Evolutionary conservation across 2,888 invertebrate species (phyloP), one percentile per base, ranked within the genome.

Genomic region (Meta bourneti): DNA sequence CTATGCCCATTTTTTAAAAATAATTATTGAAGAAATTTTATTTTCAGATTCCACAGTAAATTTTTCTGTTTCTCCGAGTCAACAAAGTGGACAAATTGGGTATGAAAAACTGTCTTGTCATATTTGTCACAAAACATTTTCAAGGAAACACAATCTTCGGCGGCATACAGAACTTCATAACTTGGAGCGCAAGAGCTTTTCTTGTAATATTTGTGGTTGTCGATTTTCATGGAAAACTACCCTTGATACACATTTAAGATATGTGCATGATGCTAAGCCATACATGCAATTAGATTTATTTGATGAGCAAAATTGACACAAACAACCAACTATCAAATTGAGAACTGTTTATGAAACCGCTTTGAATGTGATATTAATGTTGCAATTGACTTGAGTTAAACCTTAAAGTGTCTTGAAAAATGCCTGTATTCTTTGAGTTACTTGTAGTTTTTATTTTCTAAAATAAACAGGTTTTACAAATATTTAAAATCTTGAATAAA

Each of bases 181-280:
- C 48, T 81, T 86, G 7, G 34, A 86, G 51, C 86, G 90, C 2
- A 91, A 91, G 77, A 91, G 86, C 19, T 91, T 34, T 78, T 49
- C 80, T 49, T 91, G 90, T 77, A 69, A 81, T 54, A 19, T 80
- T 8, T 91, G 90, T 81, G 90, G 86, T 5, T 49, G 81, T 61
- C 54, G 81, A 5, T 91, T 91, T 77, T 91, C 90, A 8, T 91
- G 90, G 90, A 86, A 87, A 87, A 90, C 90, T 13, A 90, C 90
- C 69, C 75, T 90, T 51, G 85, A 80, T 70, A 80, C 80, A 80
- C 90, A 90, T 70, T 19, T 86, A 19, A 86, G 78, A 86, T 34
- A 13, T 70, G 69, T 86, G 7, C 85, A 86, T 78, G 78, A 86
- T 70, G 69, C n/a, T 16, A 52, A 78, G 16, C 19, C 51, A 78